Conservation (phyloP, 2,113 vertebrate genomes). For the Macquaria australasica region DNA sequence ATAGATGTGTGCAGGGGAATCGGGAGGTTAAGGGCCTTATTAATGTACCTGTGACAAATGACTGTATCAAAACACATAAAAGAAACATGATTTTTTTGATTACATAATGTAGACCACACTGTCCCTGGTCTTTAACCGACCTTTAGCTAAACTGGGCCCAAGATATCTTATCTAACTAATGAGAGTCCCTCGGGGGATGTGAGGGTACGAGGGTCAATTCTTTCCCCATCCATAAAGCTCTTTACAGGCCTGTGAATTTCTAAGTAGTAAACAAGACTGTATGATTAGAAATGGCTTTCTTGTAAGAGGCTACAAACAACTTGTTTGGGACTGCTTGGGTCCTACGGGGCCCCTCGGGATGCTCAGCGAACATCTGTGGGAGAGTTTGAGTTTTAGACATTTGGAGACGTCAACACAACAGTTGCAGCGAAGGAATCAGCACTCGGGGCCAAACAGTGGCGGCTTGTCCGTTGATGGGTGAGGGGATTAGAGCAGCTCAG, state of each 20-base stretch:
- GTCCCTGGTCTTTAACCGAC: conserved; percentile 26
- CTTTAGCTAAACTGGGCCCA: conserved; percentile 4
- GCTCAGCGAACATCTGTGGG: conserved; percentile 19
- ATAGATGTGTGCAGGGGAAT: neutral
- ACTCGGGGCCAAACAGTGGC: conserved; percentile 2
- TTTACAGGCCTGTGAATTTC: conserved; percentile 49
- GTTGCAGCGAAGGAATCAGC: neutral
- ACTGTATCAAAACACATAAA: neutral
- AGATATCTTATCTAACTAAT: conserved; percentile 27
- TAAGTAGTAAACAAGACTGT: conserved; percentile 60
- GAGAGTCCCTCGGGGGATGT: conserved; percentile 34
- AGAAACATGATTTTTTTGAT: neutral
- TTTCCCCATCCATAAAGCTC: conserved; percentile 34
- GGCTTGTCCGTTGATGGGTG: neutral
- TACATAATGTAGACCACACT: neutral
- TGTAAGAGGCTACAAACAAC: conserved; percentile 2
- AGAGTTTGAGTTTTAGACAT: conserved; percentile 19
- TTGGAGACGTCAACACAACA: conserved; percentile 9
- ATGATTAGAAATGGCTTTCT: conserved; percentile 53
- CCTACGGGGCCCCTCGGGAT: neutral
- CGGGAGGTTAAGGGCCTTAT: neutral
- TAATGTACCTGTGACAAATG: too few species aligned
- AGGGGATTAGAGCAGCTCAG: conserved; percentile 17
- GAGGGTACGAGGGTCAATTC: conserved; percentile 36
- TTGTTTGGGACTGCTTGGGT: neutral